Evolutionary conservation across 2,113 vertebrate species (phyloP), one percentile per base, ranked within the genome.

Genomic region (Chrysochloris asiatica): DNA sequence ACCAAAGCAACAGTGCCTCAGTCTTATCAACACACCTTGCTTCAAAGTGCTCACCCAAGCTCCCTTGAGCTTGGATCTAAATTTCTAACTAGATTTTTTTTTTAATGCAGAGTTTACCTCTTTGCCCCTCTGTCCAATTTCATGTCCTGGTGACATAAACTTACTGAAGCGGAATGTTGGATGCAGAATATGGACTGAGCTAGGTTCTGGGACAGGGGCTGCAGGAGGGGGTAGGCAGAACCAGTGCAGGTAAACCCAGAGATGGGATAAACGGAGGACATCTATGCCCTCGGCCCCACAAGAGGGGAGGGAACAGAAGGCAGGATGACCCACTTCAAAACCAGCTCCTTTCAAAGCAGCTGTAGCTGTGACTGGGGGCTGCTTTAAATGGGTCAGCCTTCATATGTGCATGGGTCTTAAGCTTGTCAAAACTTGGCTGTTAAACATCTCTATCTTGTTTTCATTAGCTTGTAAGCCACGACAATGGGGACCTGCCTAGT

Each of bases 391-490:
- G 83, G 86, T 88, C 81, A 76, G 76, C 72, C 63, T 90, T 73
- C 52, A n/a, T 3, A 24, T 38, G 69, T 30, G 38, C 0, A 0
- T 45, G 22, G 86, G 56, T 80, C 88, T 83, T 81, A 77, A 90
- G 75, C 36, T 76, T 86, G 83, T 93, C 52, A 47, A 77, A 89
- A 69, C 45, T 3, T 21, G 80, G 63, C 90, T 69, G 65, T 88
- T 80, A 94, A 88, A 77, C 91, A 54, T 73, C 81, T 47, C 17
- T 16, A n/a, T 84, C 73, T 73, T 86, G 54, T 86, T 90, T 95
- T 89, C 92, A 89, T 89, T 86, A 84, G 95, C 92, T 77, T 94
- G 80, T 94, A 80, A 94, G 96, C 91, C 38, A 8, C 6, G 1
- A 80, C 14, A 52, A 36, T 54, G 80, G 73, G 76, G 83, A 67